Evolutionary conservation across 2,113 vertebrate species (phyloP), one percentile per base, ranked within the genome.

Genomic region (Brachyistius frenatus): DNA sequence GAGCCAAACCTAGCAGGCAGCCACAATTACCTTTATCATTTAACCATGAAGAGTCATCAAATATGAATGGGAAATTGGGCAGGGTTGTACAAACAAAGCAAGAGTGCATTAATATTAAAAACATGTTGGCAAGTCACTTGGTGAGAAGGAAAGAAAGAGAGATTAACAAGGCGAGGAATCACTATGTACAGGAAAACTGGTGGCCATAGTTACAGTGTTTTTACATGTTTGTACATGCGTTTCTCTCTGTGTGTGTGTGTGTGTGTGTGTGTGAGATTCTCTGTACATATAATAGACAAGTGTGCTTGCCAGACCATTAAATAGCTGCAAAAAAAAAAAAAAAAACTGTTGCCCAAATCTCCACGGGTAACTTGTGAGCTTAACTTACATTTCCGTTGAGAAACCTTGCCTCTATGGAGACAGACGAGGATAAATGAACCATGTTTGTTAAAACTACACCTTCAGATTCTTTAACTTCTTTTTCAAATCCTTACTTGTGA

Each of bases 11-110:
- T 52, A 13, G 66, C 50, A 13, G 39, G 68, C 46, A 41, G 66
- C 13, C 23, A 44, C 37, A 78, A 80, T 88, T 77, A 85, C 46
- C 78, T 71, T 77, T 62, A 63, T 86, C 30, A 63, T 85, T 83
- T 80, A 74, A 77, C 72, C 87, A 78, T 72, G 76, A 81, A 55
- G 60, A 66, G n/a, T 63, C 61, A 77, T 81, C 73, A 89, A 80
- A 86, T 86, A 86, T 73, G 65, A 73, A 85, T 81, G 76, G 73
- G 78, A 83, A 84, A 88, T 87, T 83, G 73, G 61, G 32, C 60
- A 44, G 77, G 31, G 36, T 66, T 89, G 73, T 50, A 44, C 73
- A 86, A 89, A 90, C 82, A 90, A 76, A 84, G 73, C 66, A 54
- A 33, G n/a, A 60, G 61, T 37, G 53, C 13, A 39, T 35, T 74